These are phyloP conservation scores for Typhlichthys subterraneus DNA, from an alignment of 2,797 vertebrate species.

Conservation along the genomic window DNA sequence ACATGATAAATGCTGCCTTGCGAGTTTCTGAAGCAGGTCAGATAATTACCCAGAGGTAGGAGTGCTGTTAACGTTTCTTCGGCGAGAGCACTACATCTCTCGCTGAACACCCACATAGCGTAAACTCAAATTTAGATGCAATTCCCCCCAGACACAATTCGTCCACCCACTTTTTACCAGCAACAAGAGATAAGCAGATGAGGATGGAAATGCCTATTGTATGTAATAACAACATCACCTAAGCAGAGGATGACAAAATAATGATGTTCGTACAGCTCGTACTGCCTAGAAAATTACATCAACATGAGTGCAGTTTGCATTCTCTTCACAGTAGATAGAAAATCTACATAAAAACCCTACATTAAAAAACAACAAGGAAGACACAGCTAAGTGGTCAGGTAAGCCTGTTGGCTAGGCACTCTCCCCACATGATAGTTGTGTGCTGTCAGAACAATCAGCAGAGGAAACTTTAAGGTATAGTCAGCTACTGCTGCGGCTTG, in stretches of 20 bases:
- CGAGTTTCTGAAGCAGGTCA: constrained; percentile 13
- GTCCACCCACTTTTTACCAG: not conserved
- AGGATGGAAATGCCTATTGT: not conserved
- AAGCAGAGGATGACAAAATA: not conserved
- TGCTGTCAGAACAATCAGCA: not conserved
- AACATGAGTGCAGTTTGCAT: too few species aligned
- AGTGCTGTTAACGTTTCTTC: not conserved
- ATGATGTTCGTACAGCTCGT: not conserved
- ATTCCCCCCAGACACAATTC: not conserved
- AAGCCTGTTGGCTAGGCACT: not conserved
- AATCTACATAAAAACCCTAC: not conserved
- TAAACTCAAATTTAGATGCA: constrained; percentile 7
- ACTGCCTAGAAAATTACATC: too few species aligned
- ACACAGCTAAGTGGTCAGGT: not conserved
- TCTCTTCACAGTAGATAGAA: too few species aligned
- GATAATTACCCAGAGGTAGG: not conserved
- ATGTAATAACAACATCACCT: not conserved
- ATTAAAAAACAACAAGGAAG: not conserved
- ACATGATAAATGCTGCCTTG: constrained; percentile 23
- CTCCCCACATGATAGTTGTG: not conserved
- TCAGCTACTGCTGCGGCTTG: too few species aligned
- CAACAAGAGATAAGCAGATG: not conserved
- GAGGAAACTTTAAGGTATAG: not conserved
- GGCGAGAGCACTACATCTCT: not conserved
- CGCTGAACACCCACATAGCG: not conserved